These are phyloP conservation scores for Sturnus vulgaris DNA, from an alignment of 2,113 vertebrate genomes.

Conservation along the genomic window DNA sequence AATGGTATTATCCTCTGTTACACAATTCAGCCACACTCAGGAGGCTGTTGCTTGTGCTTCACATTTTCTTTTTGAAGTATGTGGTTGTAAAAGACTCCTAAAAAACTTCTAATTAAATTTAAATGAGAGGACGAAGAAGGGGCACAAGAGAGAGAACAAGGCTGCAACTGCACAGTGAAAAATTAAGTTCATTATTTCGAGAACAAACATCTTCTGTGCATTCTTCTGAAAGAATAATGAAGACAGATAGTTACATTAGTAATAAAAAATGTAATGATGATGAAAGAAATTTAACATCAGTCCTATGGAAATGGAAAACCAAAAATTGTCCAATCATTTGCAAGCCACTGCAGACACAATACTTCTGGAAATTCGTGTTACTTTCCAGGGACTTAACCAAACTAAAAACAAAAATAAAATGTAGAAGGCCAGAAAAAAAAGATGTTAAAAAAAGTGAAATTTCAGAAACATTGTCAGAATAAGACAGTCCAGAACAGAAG, in stretches of 20 bases:
- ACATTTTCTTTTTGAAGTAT: neutral
- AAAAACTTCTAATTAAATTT: neutral
- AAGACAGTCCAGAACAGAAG: neutral
- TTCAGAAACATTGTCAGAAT: neutral
- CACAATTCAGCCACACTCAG: neutral
- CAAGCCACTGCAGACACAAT: neutral
- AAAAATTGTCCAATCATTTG: neutral
- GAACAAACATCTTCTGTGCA: neutral
- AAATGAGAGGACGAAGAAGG: neutral
- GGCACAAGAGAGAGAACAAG: neutral
- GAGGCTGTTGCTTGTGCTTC: neutral
- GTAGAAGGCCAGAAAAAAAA: neutral
- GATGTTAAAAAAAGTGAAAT: neutral
- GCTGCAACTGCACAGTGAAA: neutral
- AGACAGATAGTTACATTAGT: neutral
- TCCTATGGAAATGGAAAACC: neutral
- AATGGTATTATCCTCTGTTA: neutral
- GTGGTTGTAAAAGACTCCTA: neutral
- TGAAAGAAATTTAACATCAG: neutral
- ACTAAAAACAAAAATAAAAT: neutral
- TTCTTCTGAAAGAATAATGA: neutral
- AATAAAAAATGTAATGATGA: neutral
- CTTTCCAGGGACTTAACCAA: neutral
- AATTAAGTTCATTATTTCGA: neutral
- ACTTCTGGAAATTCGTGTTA: neutral